Base-by-base conservation (phyloP, 2,888 invertebrate genomes). In the Aromia moschata region DNA sequence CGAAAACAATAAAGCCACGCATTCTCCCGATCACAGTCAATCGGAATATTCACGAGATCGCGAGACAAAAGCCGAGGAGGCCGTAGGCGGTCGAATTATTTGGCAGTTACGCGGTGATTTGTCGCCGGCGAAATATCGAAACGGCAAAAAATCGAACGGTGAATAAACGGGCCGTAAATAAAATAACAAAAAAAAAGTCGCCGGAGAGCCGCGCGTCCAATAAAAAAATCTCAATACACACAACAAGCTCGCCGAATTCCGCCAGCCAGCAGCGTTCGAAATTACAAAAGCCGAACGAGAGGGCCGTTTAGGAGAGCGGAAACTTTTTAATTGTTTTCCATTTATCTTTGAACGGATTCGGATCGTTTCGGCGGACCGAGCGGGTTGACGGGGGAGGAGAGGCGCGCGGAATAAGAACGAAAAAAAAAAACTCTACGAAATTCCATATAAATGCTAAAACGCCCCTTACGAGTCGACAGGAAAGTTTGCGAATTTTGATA, bases 251-350 rank as follows among this genome's bases (percentile, higher is more conserved):
- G 31, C 36, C 14, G 20, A 46, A 55, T 38, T n/a, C n/a, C n/a
- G 30, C 46, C 37, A 55, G 18, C 30, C 36, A 25, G 37, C 30
- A 49, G 37, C 30, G 44, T 47, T 33, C 15, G 10, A 58, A 47
- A 47, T 47, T 47, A 17, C 33, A 9, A 47, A 1, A 9, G 31
- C 38, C 38, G 38, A 49, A 38, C 30, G 38, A 25, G 30, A 49
- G 25, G 15, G n/a, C n/a, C 49, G 11, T 38, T 41, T 36, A 16
- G 49, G 51, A 46, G 46, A 58, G 53, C 53, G 31, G 55, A 64
- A 68, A 64, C 33, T 62, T 68, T 63, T 68, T 66, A 68, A 66
- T 66, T 65, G 62, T 68, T 64, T 46, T 62, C 62, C 64, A 58
- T 60, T 62, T 62, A 62, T 66, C 60, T 56, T 59, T 45, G 57